phyloP scores from a whole-genome alignment of 2,888 invertebrate species.

The Herminia tarsipennalis region DNA sequence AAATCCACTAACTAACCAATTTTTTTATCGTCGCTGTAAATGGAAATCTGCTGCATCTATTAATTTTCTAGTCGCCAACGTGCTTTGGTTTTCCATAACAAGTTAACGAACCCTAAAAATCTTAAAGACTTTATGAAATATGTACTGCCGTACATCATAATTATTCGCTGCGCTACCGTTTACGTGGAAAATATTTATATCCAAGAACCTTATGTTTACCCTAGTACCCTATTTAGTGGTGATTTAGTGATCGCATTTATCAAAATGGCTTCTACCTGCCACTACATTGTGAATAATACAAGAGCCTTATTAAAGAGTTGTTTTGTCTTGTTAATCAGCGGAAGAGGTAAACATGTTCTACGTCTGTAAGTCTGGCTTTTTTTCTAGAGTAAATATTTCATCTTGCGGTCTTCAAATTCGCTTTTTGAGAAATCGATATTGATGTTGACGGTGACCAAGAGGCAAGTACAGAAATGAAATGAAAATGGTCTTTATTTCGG shows the following conservation, averaged over 20 bases:
- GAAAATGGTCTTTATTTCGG: too few relatives aligned
- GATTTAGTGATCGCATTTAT: slow-evolving; percentile 71
- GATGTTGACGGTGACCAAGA: too few relatives aligned
- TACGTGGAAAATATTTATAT: slow-evolving; percentile 41
- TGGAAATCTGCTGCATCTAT: too few relatives aligned
- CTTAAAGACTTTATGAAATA: slow-evolving; percentile 13
- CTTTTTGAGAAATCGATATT: too few relatives aligned
- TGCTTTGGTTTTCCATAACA: neutral
- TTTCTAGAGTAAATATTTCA: too few relatives aligned
- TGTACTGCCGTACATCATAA: slow-evolving; percentile 18
- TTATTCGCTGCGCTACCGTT: slow-evolving; percentile 42
- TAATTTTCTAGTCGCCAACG: too few relatives aligned
- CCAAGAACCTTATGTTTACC: slow-evolving; percentile 37
- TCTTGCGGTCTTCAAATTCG: too few relatives aligned
- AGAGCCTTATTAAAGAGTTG: slow-evolving; percentile 27
- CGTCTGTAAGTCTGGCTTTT: neutral
- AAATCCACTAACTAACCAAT: too few relatives aligned
- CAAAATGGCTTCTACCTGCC: slow-evolving; percentile 48
- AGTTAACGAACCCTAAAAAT: slow-evolving; percentile 2
- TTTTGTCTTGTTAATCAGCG: slow-evolving; percentile 7
- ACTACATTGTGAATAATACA: slow-evolving; percentile 34
- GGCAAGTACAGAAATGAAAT: too few relatives aligned
- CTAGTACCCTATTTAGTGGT: slow-evolving; percentile 57
- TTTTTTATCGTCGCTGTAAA: too few relatives aligned
- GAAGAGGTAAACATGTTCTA: neutral